These are phyloP conservation scores for zebrafish (Danio rerio) DNA, from an alignment of 2,113 vertebrate species.

Conservation along the genomic window GRCz12tu NC_133193.1:17257501-17258000, in stretches of 20 bases:
- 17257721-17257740: conserved; percentile 86
- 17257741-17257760: conserved; percentile 98
- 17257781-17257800: conserved; percentile 95
- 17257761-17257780: conserved; percentile 90
- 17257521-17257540: no score
- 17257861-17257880: not conserved
- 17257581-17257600: no score
- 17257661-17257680: no score
- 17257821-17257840: conserved; percentile 96
- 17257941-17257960: conserved; percentile 77
- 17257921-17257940: not conserved
- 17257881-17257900: not conserved
- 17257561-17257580: no score
- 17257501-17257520: no score
- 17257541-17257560: no score
- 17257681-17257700: not conserved
- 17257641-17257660: no score
- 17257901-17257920: no score
- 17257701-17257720: not conserved
- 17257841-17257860: conserved; percentile 91
- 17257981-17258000: conserved; percentile 97
- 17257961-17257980: conserved; percentile 93
- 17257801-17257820: conserved; percentile 95
- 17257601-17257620: no score
- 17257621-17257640: no score